These are phyloP conservation scores for Takifugu flavidus DNA, from an alignment of 2,113 vertebrate genomes.

Conservation along the genomic window DNA sequence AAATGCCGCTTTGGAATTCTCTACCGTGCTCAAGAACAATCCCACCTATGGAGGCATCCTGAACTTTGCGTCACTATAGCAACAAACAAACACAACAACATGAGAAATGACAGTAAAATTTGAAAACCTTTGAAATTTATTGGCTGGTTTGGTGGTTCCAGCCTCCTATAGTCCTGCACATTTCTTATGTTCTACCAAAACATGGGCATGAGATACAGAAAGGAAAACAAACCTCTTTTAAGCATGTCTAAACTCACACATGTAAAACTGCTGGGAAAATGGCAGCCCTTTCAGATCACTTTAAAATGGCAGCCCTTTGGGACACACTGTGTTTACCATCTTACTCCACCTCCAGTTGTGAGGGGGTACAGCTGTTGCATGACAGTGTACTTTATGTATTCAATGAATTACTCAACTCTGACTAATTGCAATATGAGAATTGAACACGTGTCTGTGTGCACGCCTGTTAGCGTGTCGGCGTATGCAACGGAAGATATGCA, in stretches of 20 bases:
- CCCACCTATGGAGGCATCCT: too few species aligned
- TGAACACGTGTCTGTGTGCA: slow-evolving; percentile 12
- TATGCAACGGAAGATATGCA: slow-evolving; percentile 25
- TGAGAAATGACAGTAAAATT: slow-evolving; percentile 22
- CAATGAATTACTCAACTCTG: slow-evolving; percentile 16
- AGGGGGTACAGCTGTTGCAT: background rate
- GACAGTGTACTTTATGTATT: background rate
- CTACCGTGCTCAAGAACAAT: too few species aligned
- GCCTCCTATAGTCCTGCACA: slow-evolving; percentile 58
- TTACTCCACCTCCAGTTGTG: background rate
- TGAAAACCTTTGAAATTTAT: slow-evolving; percentile 70
- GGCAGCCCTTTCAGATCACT: background rate
- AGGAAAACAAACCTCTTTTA: slow-evolving; percentile 3
- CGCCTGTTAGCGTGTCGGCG: slow-evolving; percentile 10
- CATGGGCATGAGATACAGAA: slow-evolving; percentile 11
- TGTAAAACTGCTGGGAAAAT: slow-evolving; percentile 20
- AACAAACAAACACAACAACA: too few species aligned
- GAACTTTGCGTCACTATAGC: too few species aligned
- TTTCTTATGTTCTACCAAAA: slow-evolving; percentile 51
- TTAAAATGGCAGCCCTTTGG: background rate
- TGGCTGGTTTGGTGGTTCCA: slow-evolving; percentile 37
- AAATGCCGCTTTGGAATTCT: too few species aligned
- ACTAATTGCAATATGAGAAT: slow-evolving; percentile 8
- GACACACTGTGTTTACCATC: background rate
- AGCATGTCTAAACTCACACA: slow-evolving; percentile 13